Conservation (phyloP, 2,113 vertebrate species). For the Rattus rattus region DNA sequence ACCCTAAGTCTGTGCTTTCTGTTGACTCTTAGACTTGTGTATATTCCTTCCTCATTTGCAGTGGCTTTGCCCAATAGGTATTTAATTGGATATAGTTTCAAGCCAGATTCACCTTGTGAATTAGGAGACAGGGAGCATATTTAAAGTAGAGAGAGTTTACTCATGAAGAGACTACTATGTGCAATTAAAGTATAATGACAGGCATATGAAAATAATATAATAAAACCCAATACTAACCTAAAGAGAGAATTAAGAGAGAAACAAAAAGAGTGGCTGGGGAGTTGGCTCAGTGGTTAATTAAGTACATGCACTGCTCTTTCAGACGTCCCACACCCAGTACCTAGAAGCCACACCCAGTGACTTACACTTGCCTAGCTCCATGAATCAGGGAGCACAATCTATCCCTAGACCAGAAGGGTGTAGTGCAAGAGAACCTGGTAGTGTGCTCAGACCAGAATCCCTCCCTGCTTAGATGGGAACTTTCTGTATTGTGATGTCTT, state of each 20-base stretch:
- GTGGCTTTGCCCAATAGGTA: not conserved
- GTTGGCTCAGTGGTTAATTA: not conserved
- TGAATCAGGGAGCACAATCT: not conserved
- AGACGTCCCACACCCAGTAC: not conserved
- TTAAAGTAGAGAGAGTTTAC: not conserved
- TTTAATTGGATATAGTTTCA: not conserved
- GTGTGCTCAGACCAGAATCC: not conserved
- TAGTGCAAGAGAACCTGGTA: not conserved
- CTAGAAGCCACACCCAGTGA: not conserved
- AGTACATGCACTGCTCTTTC: not conserved
- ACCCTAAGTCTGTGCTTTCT: not conserved
- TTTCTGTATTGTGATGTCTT: not conserved
- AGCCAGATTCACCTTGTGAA: not conserved
- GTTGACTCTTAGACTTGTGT: not conserved
- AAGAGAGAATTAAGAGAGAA: not conserved
- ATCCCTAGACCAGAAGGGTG: not conserved
- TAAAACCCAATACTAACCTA: no score
- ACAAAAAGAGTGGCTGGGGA: not conserved
- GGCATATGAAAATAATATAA: not conserved
- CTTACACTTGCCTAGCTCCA: not conserved
- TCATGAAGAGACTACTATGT: not conserved
- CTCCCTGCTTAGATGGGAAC: not conserved
- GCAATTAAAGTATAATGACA: not conserved
- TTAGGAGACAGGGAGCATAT: not conserved
- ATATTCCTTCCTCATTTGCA: not conserved